phyloP scores from a whole-genome alignment of 2,888 invertebrate genomes.

The Gisinianus flammeolus region DNA sequence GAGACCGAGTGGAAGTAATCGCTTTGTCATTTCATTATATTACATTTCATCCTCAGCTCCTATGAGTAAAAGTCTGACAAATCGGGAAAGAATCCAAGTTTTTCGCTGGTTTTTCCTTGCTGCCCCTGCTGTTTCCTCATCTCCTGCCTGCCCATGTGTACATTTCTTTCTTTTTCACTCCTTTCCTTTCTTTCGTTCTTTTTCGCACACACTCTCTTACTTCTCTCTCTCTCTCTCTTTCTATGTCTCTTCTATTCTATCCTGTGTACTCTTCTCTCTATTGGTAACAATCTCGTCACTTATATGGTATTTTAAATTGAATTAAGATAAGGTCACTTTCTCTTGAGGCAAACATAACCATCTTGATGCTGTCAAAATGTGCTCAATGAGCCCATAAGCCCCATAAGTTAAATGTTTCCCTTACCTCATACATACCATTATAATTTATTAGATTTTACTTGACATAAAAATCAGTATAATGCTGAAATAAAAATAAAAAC shows the following conservation, averaged over 20 bases:
- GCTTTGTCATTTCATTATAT: conserved; percentile 33
- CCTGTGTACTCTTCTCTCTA: background rate
- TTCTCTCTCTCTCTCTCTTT: background rate
- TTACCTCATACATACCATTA: conserved; percentile 13
- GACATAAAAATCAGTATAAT: conserved; percentile 34
- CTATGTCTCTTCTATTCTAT: background rate
- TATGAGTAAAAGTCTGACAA: conserved; percentile 27
- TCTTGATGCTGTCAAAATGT: conserved; percentile 28
- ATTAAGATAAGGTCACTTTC: conserved; percentile 32
- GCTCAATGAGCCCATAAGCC: background rate
- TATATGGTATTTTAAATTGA: conserved; percentile 31
- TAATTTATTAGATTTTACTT: conserved; percentile 35
- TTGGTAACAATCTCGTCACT: conserved; percentile 22
- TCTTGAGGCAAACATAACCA: conserved; percentile 13
- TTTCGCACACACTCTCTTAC: background rate
- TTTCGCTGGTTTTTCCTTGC: background rate
- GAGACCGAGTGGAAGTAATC: conserved; percentile 31
- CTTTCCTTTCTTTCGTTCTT: background rate
- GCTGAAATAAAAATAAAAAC: conserved; percentile 31
- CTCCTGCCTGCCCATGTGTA: background rate
- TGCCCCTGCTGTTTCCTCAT: background rate
- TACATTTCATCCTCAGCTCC: conserved; percentile 26
- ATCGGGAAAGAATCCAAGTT: conserved; percentile 21
- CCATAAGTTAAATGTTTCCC: background rate
- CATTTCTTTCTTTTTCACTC: background rate